Percentiles rank a stretch among this genome's conserved stretches.
Evolutionary conservation across 2,113 vertebrate genomes (phyloP).

Genomic region (Indri indri): DNA sequence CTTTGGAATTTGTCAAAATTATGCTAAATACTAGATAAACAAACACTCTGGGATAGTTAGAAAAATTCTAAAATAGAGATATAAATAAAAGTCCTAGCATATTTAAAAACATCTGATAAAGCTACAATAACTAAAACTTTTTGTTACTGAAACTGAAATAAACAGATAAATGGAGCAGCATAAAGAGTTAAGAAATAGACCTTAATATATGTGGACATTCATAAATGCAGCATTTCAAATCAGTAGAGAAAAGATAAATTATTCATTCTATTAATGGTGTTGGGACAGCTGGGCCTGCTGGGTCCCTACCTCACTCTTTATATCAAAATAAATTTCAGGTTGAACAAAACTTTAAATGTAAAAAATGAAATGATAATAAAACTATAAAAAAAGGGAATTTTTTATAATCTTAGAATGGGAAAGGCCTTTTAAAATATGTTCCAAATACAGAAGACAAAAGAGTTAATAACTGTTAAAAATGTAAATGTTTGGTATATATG

Average conservation of each 20-base stretch:
- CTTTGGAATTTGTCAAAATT: neutral
- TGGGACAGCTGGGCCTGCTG: neutral
- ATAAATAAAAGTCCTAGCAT: neutral
- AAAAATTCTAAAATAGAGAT: conserved; percentile 35
- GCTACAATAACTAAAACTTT: neutral
- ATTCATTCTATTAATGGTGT: neutral
- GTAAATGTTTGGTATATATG: neutral
- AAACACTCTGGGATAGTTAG: neutral
- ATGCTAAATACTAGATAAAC: neutral
- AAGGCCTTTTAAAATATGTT: conserved; percentile 22
- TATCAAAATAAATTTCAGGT: neutral
- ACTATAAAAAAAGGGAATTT: neutral
- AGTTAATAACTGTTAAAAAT: neutral
- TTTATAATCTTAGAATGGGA: neutral
- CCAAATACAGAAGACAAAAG: neutral
- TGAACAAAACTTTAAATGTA: neutral
- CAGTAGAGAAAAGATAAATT: neutral
- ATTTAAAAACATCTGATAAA: neutral
- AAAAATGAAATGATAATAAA: neutral
- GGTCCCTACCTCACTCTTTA: neutral
- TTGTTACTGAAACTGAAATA: neutral
- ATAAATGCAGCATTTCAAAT: neutral
- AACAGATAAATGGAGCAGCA: neutral
- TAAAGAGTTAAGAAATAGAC: neutral
- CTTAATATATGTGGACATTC: neutral